These are phyloP conservation scores for Zaprionus gabonicus DNA, from an alignment of 1,140 invertebrate genomes.

Conservation along the genomic window DNA sequence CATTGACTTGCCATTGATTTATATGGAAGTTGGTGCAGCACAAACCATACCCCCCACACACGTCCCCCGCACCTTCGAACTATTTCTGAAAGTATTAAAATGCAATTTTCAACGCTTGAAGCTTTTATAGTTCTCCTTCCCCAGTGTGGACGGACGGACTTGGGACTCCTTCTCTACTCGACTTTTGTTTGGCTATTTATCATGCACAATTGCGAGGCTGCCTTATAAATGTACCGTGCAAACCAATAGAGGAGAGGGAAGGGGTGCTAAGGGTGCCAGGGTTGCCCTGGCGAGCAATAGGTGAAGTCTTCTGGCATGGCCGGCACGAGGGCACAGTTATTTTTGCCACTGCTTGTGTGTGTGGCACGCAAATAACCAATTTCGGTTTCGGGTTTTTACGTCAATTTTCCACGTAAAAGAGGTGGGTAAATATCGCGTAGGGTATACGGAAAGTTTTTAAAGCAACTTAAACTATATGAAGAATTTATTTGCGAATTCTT, in stretches of 20 bases:
- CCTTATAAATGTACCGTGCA: constrained; percentile 25
- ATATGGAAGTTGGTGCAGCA: constrained; percentile 25
- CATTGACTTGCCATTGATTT: constrained; percentile 76
- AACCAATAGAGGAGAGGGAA: neutral
- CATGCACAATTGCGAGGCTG: constrained; percentile 63
- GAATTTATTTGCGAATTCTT: neutral
- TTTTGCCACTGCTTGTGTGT: constrained; percentile 3
- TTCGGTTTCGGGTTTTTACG: constrained; percentile 50
- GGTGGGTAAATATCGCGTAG: neutral
- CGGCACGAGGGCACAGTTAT: neutral
- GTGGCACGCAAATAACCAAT: constrained; percentile 74
- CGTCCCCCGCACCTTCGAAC: neutral
- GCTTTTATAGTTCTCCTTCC: constrained; percentile 45
- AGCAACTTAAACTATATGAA: neutral
- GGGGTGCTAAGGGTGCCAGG: neutral
- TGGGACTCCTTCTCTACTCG: neutral
- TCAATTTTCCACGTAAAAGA: constrained; percentile 28
- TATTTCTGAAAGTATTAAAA: constrained; percentile 62
- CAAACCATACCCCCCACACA: neutral
- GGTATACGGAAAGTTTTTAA: neutral
- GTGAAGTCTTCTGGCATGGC: neutral
- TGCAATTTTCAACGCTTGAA: constrained; percentile 67
- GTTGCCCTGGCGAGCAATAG: constrained; percentile 1
- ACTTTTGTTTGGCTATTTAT: constrained; percentile 62
- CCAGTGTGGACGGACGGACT: neutral